Evolutionary conservation across 2,888 invertebrate species (phyloP).

Genomic region (Opisthograptis luteolata): DNA sequence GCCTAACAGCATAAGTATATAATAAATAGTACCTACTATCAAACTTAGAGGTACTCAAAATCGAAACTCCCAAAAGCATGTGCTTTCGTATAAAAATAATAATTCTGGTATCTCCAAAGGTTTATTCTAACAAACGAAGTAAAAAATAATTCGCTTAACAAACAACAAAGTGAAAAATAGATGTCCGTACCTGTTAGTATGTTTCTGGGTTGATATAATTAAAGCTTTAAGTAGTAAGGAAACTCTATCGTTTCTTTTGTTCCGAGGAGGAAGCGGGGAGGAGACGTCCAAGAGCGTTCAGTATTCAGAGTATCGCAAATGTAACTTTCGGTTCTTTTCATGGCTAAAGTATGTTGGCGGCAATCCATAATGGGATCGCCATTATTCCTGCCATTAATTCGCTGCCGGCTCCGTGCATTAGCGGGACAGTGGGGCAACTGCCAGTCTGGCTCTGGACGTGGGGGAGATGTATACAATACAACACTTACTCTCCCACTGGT

Average conservation of each 20-base stretch:
- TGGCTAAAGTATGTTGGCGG: constrained; percentile 85
- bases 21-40: too few species aligned
- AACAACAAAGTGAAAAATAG: too few species aligned
- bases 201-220: too few species aligned
- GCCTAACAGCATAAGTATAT: too few species aligned
- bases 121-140: too few species aligned
- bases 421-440: constrained; percentile 73
- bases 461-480: constrained; percentile 57
- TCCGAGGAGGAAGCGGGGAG: constrained; percentile 46
- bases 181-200: too few species aligned
- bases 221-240: too few species aligned
- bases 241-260: constrained; percentile 44
- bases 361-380: constrained; percentile 85
- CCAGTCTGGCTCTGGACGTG: constrained; percentile 64
- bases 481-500: constrained; percentile 41
- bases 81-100: too few species aligned
- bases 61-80: too few species aligned
- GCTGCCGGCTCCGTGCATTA: constrained; percentile 83
- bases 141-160: too few species aligned
- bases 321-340: constrained; percentile 85
- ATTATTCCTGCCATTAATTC: constrained; percentile 85
- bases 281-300: constrained; percentile 73
- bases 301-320: constrained; percentile 85
- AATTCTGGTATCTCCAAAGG: too few species aligned
- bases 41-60: too few species aligned